Percentiles rank a stretch among this genome's conserved stretches.
Conservation (phyloP, 2,797 vertebrate genomes). For the Eospalax fontanierii region DNA sequence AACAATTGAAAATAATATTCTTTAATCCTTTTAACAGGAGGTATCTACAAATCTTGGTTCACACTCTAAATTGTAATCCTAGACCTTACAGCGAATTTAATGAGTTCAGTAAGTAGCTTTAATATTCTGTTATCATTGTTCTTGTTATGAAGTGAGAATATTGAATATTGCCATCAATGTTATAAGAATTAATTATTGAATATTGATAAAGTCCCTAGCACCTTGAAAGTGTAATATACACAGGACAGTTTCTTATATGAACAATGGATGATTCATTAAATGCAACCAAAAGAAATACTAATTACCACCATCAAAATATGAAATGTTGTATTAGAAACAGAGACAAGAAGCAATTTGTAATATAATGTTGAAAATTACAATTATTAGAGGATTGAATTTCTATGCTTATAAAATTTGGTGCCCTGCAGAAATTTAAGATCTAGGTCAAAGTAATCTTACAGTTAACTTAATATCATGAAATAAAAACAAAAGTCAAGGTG, state of each 20-base stretch:
- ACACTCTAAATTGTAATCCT: not conserved
- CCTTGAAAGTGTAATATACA: conserved; percentile 15
- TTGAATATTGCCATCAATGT: conserved; percentile 31
- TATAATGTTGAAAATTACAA: not conserved
- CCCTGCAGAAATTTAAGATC: not conserved
- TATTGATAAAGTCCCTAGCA: conserved; percentile 48
- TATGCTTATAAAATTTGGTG: not conserved
- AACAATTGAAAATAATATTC: conserved; percentile 23
- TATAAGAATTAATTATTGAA: conserved; percentile 75
- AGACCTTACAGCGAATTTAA: not conserved
- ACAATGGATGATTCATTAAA: not conserved
- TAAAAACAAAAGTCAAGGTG: not conserved
- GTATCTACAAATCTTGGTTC: not conserved
- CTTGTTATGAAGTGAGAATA: conserved; percentile 45
- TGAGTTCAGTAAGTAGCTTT: not conserved
- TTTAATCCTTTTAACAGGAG: not conserved
- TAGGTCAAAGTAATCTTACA: not conserved
- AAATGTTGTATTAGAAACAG: not conserved
- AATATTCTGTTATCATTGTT: conserved; percentile 51
- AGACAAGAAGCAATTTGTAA: not conserved
- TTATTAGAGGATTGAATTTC: not conserved
- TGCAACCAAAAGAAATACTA: not conserved
- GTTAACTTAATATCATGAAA: not conserved
- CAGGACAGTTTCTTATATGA: not conserved
- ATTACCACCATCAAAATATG: not conserved